These are phyloP conservation scores for Dendropsophus ebraccatus DNA, from an alignment of 2,113 vertebrate species.

Conservation along the genomic window DNA sequence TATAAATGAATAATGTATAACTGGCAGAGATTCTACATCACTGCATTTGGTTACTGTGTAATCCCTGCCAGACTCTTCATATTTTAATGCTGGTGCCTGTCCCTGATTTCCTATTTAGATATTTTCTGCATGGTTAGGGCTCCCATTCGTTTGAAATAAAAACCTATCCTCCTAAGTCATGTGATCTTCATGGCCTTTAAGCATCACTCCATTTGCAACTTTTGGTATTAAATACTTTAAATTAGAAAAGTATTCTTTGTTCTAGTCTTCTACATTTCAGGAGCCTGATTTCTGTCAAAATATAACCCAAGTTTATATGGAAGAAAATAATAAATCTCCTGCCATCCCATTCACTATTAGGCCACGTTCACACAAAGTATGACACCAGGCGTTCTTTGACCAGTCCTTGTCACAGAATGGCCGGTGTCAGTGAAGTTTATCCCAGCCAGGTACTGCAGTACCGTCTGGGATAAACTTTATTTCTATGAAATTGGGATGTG, in stretches of 20 bases:
- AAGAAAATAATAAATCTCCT: not conserved
- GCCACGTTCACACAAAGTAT: too few relatives aligned
- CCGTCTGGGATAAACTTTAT: too few relatives aligned
- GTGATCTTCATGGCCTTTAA: not conserved
- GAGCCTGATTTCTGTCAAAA: not conserved
- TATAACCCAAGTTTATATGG: not conserved
- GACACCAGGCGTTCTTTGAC: too few relatives aligned
- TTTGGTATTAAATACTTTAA: not conserved
- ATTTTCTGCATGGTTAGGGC: slow-evolving; percentile 25
- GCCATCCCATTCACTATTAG: not conserved
- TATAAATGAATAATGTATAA: slow-evolving; percentile 43
- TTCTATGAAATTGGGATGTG: too few relatives aligned
- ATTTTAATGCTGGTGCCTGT: not conserved
- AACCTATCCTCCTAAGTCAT: not conserved
- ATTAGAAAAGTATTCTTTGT: not conserved
- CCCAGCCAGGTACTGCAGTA: too few relatives aligned
- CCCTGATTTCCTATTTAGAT: slow-evolving; percentile 8
- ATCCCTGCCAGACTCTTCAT: not conserved
- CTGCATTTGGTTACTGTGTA: slow-evolving; percentile 9
- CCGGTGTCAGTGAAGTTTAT: too few relatives aligned
- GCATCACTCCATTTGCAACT: not conserved
- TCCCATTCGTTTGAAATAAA: slow-evolving; percentile 18
- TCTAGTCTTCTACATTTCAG: not conserved
- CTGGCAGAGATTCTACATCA: slow-evolving; percentile 27
- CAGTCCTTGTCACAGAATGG: too few relatives aligned